A percentile compares a stretch with the other conserved stretches of the same genome.
Conservation (phyloP, 2,113 vertebrate species). For the Myrmecobius fasciatus region DNA sequence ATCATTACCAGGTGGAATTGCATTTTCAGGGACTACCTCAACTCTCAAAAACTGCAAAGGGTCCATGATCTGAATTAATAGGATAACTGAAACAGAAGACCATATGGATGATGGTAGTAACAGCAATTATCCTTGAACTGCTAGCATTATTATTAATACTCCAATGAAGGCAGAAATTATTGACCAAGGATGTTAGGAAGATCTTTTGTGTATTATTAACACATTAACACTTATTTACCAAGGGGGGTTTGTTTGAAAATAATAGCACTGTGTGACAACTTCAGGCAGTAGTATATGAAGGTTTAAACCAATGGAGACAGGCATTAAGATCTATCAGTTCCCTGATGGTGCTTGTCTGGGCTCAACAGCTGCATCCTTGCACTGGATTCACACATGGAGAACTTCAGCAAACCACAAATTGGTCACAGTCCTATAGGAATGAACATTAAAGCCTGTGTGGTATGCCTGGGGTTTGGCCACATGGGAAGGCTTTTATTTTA, state of each 20-base stretch:
- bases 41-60: not conserved
- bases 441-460: not conserved
- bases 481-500: not conserved
- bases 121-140: not conserved
- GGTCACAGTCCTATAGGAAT: not conserved
- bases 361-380: not conserved
- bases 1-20: not conserved
- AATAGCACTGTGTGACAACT: not conserved
- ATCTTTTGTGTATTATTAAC: constrained; percentile 1
- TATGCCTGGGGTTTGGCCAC: not conserved
- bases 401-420: not conserved
- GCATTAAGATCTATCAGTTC: constrained; percentile 1
- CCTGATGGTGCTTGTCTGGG: not conserved
- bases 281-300: not conserved
- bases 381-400: not conserved
- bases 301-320: not conserved
- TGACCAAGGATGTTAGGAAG: not conserved
- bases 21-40: not conserved
- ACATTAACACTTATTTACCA: not conserved
- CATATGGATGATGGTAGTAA: not conserved
- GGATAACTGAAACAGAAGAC: not conserved
- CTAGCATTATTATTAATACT: not conserved
- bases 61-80: not conserved
- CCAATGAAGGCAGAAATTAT: not conserved
- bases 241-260: not conserved